Percentiles rank a stretch among this genome's conserved stretches.
Conservation (phyloP, 2,113 vertebrate species). For the Leptosomus discolor region DNA sequence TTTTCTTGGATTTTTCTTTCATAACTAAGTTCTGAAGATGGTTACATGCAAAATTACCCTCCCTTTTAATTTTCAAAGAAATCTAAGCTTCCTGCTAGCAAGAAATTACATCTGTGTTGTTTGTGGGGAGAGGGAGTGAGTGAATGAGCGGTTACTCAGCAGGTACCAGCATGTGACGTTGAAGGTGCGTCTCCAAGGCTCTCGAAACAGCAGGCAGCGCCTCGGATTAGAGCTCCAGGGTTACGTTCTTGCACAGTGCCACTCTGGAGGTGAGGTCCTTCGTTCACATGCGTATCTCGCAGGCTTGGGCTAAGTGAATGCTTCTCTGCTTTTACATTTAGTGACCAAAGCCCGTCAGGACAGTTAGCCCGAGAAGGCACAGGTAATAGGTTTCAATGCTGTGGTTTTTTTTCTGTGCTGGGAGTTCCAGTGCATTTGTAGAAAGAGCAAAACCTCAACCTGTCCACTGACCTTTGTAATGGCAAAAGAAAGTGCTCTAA, state of each 20-base stretch:
- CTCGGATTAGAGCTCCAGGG: background rate
- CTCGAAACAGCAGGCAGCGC: background rate
- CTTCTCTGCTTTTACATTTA: background rate
- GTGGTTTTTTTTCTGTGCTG: background rate
- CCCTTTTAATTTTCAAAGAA: background rate
- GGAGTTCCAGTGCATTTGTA: background rate
- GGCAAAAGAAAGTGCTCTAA: background rate
- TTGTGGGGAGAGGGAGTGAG: background rate
- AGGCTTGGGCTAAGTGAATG: background rate
- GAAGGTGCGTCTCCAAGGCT: no score
- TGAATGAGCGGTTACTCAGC: background rate
- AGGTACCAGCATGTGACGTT: background rate
- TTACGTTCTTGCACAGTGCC: background rate
- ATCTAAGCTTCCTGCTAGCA: background rate
- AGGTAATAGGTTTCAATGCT: rapidly evolving
- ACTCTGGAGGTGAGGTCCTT: background rate
- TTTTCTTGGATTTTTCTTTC: background rate
- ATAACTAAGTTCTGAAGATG: background rate
- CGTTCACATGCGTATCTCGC: background rate
- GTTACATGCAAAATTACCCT: background rate
- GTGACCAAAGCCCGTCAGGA: background rate
- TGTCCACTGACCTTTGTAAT: background rate
- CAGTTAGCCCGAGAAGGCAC: background rate
- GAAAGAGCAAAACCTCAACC: background rate
- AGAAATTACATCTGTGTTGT: background rate